These are phyloP conservation scores for Cheilosia vernalis DNA, from an alignment of 2,888 invertebrate genomes.

Conservation along the genomic window DNA sequence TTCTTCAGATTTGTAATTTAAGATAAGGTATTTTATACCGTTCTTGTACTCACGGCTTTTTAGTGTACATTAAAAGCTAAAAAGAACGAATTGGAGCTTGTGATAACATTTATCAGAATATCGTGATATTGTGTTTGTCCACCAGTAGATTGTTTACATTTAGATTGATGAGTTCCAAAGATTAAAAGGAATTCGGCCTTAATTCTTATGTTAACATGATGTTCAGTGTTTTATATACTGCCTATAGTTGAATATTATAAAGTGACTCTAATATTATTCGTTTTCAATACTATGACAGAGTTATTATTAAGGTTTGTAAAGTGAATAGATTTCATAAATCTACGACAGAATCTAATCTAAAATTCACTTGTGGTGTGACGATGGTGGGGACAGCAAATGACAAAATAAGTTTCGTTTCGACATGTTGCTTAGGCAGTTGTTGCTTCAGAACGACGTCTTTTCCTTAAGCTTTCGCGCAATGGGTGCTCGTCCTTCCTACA, in stretches of 20 bases:
- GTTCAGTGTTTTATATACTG: neutral
- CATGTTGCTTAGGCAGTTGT: constrained; percentile 74
- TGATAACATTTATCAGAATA: constrained; percentile 30
- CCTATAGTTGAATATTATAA: neutral
- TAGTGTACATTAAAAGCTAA: constrained; percentile 18
- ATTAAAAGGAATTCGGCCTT: constrained; percentile 5
- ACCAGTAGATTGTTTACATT: constrained; percentile 47
- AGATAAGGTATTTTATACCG: constrained; percentile 29
- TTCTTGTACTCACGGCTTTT: constrained; percentile 27
- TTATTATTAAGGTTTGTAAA: constrained; percentile 30
- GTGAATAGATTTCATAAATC: constrained; percentile 22
- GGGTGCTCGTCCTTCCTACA: constrained; percentile 53
- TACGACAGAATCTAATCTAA: constrained; percentile 21
- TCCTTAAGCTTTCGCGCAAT: constrained; percentile 33
- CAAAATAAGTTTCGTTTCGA: constrained; percentile 49
- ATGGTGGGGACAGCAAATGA: constrained; percentile 22
- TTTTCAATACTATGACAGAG: neutral
- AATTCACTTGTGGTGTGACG: neutral
- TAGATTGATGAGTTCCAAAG: constrained; percentile 26
- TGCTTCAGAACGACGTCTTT: constrained; percentile 58
- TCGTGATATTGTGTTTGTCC: constrained; percentile 13
- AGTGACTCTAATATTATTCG: neutral
- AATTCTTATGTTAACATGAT: neutral
- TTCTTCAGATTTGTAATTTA: constrained; percentile 56
- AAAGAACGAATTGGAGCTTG: constrained; percentile 12